phyloP scores from a whole-genome alignment of 2,888 invertebrate genomes.

The Andrena fulva region DNA sequence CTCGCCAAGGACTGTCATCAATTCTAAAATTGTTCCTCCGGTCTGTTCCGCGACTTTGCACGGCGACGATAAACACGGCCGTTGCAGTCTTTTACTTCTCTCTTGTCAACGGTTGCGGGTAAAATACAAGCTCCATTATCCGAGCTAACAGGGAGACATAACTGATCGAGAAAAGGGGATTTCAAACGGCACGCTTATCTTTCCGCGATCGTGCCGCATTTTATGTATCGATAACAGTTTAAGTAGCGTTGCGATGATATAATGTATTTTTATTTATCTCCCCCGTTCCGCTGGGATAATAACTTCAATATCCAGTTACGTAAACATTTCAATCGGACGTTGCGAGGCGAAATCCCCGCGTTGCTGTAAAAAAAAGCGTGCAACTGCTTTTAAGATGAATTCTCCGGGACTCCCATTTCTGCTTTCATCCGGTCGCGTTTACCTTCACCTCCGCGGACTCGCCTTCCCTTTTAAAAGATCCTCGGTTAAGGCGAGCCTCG shows the following conservation, averaged over 20 bases:
- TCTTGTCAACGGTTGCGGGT: background rate
- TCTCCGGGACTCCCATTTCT: background rate
- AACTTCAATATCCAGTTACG: too few relatives aligned
- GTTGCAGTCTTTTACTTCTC: background rate
- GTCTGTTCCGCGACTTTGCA: conserved; percentile 19
- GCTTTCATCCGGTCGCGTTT: conserved; percentile 13
- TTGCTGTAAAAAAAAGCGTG: background rate
- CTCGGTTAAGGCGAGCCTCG: conserved; percentile 32
- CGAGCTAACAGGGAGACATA: too few relatives aligned
- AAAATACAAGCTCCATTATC: too few relatives aligned
- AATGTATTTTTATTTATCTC: too few relatives aligned
- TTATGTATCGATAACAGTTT: too few relatives aligned
- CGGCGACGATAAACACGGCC: background rate
- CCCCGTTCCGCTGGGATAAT: too few relatives aligned
- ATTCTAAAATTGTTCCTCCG: conserved; percentile 57
- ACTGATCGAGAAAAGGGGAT: too few relatives aligned
- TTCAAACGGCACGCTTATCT: too few relatives aligned
- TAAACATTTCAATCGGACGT: background rate
- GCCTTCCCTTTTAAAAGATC: conserved; percentile 15
- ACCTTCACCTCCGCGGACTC: conserved; percentile 12
- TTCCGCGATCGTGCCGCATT: too few relatives aligned
- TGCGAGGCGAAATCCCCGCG: background rate
- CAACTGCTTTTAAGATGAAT: background rate
- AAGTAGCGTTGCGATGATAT: too few relatives aligned
- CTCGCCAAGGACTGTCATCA: conserved; percentile 43